Conservation (phyloP, 2,113 vertebrate species). For the Variabilichromis moorii region DNA sequence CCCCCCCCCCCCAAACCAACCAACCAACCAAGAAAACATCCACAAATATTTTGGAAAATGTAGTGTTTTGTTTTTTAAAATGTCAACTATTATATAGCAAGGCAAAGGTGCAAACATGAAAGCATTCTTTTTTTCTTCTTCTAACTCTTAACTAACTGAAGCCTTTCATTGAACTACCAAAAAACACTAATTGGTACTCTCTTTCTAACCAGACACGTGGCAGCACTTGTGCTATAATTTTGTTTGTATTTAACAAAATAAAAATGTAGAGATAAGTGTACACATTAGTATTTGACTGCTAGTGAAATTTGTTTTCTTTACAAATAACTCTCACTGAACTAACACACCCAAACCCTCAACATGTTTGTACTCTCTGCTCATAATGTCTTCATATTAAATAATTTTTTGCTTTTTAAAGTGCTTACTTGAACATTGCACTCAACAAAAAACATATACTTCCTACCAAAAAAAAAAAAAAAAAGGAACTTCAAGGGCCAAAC, state of each 20-base stretch:
- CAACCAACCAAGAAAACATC: accelerated
- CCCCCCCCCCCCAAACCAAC: accelerated
- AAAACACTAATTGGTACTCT: background rate
- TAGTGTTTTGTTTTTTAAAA: accelerated
- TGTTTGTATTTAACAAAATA: background rate
- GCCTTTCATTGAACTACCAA: background rate
- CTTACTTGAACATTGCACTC: background rate
- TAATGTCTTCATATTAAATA: background rate
- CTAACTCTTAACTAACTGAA: background rate
- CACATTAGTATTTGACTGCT: background rate
- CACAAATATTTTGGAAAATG: background rate
- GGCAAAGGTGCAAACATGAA: accelerated
- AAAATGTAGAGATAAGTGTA: background rate
- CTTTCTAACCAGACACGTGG: background rate
- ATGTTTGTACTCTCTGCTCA: background rate
- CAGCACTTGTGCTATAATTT: background rate
- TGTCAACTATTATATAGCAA: no score
- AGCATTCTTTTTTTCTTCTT: background rate
- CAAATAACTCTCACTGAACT: background rate
- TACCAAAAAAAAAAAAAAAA: background rate
- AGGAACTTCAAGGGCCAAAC: background rate
- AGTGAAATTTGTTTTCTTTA: background rate
- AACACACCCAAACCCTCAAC: background rate
- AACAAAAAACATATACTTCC: background rate
- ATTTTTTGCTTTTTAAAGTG: background rate